Evolutionary conservation across 2,113 vertebrate species (phyloP).

Genomic region (Gobius niger): DNA sequence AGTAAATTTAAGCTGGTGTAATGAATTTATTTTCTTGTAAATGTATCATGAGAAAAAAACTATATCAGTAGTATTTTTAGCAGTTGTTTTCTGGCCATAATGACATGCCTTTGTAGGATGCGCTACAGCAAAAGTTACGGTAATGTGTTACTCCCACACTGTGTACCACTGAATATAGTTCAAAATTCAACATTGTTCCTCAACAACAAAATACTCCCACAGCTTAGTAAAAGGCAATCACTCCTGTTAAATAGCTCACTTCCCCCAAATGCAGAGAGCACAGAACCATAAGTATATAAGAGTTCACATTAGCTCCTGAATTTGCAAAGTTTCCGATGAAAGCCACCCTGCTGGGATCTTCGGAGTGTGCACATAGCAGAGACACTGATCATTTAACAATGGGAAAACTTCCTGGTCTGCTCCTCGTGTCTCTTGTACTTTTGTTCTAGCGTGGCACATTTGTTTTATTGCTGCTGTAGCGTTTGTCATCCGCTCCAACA

Average conservation of each 20-base stretch:
- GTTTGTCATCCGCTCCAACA: constrained; percentile 61
- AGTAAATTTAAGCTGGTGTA: no score
- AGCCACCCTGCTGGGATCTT: constrained; percentile 61
- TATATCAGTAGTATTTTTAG: no score
- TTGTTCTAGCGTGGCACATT: constrained; percentile 55
- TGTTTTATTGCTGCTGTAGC: constrained; percentile 64
- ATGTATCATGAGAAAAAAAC: no score
- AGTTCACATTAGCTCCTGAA: constrained; percentile 60
- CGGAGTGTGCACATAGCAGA: constrained; percentile 57
- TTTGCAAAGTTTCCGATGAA: constrained; percentile 68
- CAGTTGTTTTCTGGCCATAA: no score
- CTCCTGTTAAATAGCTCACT: constrained; percentile 29
- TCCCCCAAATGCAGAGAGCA: constrained; percentile 23
- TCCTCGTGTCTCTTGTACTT: constrained; percentile 31
- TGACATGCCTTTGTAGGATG: no score
- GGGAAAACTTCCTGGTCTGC: constrained; percentile 56
- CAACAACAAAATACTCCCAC: background rate
- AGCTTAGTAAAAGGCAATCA: constrained; percentile 36
- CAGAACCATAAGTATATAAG: constrained; percentile 41
- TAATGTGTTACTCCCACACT: background rate
- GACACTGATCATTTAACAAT: constrained; percentile 77
- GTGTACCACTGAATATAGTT: background rate
- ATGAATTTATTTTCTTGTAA: no score
- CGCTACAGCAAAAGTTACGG: no score
- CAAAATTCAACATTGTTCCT: background rate